phyloP scores from a whole-genome alignment of 2,797 vertebrate species.

The Miichthys miiuy region DNA sequence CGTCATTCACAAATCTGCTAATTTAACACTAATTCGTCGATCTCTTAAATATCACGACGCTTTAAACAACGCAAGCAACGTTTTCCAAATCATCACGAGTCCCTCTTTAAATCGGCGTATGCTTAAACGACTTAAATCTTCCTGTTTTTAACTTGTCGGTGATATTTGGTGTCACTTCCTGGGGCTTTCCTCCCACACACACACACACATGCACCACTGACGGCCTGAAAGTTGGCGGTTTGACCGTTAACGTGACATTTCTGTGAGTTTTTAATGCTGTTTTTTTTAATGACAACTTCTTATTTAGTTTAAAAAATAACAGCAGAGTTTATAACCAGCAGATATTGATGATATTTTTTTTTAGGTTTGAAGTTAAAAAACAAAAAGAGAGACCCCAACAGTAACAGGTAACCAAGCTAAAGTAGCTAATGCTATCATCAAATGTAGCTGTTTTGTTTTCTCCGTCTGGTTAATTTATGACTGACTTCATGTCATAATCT shows the following conservation, averaged over 20 bases:
- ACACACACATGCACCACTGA: neutral
- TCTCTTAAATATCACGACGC: accelerated
- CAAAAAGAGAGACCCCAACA: too few species aligned
- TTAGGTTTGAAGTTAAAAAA: too few species aligned
- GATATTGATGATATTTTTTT: too few species aligned
- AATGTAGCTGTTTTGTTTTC: too few species aligned
- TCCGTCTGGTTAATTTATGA: too few species aligned
- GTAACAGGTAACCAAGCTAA: neutral
- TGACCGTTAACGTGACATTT: too few species aligned
- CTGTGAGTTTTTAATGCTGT: too few species aligned
- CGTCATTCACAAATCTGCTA: neutral
- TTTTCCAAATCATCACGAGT: accelerated
- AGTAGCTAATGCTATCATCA: slow-evolving; percentile 18
- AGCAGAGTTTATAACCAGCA: too few species aligned
- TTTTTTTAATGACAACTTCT: too few species aligned
- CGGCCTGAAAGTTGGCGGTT: too few species aligned
- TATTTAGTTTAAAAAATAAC: too few species aligned
- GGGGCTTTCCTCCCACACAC: neutral
- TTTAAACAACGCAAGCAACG: accelerated
- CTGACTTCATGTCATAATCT: neutral
- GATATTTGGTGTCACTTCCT: neutral
- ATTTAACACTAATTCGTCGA: neutral
- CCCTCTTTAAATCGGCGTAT: neutral
- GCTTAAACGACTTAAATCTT: accelerated
- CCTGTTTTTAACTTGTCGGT: neutral